A percentile compares a stretch with the other conserved stretches of the same genome.
Evolutionary conservation across 53 echinoderm and acorn worm species (phyloP).

Genomic region (Apostichopus leukothele): DNA sequence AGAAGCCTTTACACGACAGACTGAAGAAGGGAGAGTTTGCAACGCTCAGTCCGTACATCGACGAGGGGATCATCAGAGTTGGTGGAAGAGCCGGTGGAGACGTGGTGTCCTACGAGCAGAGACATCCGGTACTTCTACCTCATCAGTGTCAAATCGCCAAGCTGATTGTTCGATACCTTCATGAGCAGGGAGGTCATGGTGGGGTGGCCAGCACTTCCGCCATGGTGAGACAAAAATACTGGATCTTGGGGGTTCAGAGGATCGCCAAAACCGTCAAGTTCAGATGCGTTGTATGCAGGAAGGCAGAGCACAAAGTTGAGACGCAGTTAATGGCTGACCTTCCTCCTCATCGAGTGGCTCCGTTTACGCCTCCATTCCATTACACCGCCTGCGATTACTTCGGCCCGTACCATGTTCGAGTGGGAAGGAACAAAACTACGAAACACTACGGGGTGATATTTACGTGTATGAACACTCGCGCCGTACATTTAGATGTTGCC

Average conservation of each 20-base stretch:
- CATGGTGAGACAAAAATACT: no score
- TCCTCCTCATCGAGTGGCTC: conserved; percentile 46
- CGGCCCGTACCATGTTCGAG: background rate
- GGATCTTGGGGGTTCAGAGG: conserved; percentile 54
- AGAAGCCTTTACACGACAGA: no score
- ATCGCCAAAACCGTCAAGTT: conserved; percentile 59
- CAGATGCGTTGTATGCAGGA: conserved; percentile 50
- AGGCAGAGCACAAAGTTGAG: conserved; percentile 46
- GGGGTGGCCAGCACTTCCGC: no score
- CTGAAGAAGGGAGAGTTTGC: no score
- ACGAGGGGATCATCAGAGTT: no score
- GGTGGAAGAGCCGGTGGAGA: no score
- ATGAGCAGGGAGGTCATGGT: no score
- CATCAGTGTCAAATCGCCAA: no score
- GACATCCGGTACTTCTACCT: no score
- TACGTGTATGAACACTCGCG: conserved; percentile 64
- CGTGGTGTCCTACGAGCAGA: no score
- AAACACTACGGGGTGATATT: background rate
- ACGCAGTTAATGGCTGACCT: conserved; percentile 54
- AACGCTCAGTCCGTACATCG: no score
- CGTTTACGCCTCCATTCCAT: conserved; percentile 54
- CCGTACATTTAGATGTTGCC: conserved; percentile 69
- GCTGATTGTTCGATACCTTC: no score
- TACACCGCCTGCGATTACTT: background rate
- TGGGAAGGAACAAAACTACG: conserved; percentile 37